A percentile compares a stretch with the other conserved stretches of the same genome.
phyloP scores from a whole-genome alignment of 2,888 invertebrate species.

The Chymomyza procnemis region DNA sequence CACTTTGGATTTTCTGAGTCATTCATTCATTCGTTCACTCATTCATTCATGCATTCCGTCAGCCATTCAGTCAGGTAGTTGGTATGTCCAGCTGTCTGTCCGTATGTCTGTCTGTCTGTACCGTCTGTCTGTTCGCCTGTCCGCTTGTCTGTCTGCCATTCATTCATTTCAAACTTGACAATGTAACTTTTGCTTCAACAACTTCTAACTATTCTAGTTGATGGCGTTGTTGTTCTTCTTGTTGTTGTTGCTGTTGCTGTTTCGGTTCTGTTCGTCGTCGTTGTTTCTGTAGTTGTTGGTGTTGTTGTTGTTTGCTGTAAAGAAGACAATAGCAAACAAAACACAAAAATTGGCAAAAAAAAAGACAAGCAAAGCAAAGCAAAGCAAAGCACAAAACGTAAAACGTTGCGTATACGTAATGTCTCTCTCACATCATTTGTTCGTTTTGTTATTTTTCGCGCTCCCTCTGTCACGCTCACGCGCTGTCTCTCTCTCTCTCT shows the following conservation, averaged over 20 bases:
- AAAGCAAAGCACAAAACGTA: background rate
- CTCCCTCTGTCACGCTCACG: background rate
- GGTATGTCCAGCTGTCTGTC: background rate
- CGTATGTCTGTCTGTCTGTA: too few species aligned
- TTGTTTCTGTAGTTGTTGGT: conserved; percentile 14
- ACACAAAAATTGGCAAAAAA: background rate
- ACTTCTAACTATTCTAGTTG: conserved; percentile 26
- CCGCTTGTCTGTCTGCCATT: conserved; percentile 14
- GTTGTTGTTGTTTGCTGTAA: conserved; percentile 8
- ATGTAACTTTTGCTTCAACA: conserved; percentile 42
- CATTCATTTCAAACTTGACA: conserved; percentile 34
- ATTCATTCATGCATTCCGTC: background rate
- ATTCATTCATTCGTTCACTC: background rate
- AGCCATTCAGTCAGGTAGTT: background rate
- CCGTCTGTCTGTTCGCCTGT: background rate
- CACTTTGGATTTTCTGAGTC: background rate
- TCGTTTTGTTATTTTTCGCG: background rate
- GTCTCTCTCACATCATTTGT: conserved; percentile 14
- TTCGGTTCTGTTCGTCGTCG: background rate
- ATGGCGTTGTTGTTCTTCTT: conserved; percentile 13
- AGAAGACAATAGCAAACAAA: background rate
- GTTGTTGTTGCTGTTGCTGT: conserved; percentile 9
- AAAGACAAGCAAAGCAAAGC: background rate
- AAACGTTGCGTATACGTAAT: conserved; percentile 11
- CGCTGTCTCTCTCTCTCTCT: background rate